These are phyloP conservation scores for Scytalopus superciliaris DNA, from an alignment of 2,113 vertebrate genomes.

Conservation along the genomic window DNA sequence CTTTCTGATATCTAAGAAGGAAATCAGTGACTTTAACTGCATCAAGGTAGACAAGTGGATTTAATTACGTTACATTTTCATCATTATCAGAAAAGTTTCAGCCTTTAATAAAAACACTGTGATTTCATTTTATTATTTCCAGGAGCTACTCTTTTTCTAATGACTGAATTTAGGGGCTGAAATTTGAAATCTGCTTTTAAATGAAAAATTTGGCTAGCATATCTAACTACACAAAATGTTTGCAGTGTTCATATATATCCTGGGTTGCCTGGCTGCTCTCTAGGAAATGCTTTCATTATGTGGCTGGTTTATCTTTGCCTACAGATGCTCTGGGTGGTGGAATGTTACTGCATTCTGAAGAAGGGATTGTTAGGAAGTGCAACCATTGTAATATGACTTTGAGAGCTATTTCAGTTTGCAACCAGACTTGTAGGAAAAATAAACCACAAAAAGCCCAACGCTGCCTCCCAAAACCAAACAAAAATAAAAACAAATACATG, in stretches of 20 bases:
- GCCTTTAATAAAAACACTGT: not conserved
- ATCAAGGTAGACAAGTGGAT: not conserved
- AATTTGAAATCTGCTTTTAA: constrained; percentile 8
- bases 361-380: not conserved
- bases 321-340: not conserved
- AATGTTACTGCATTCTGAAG: not conserved
- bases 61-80: constrained; percentile 56
- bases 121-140: constrained; percentile 54
- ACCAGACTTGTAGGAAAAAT: not conserved
- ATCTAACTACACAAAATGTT: not conserved
- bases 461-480: too few species aligned
- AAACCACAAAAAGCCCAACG: not conserved
- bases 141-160: constrained; percentile 12
- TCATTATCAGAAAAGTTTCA: constrained; percentile 19
- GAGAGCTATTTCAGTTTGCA: not conserved
- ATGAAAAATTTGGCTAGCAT: not conserved
- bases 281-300: not conserved
- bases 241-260: not conserved
- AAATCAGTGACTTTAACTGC: not conserved
- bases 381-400: not conserved
- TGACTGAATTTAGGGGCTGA: not conserved
- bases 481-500: not conserved
- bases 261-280: not conserved
- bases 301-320: not conserved
- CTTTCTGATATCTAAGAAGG: not conserved